Evolutionary conservation across 1,140 invertebrate genomes (phyloP), one percentile per base, ranked within the genome.

Genomic region (Mya arenaria): DNA sequence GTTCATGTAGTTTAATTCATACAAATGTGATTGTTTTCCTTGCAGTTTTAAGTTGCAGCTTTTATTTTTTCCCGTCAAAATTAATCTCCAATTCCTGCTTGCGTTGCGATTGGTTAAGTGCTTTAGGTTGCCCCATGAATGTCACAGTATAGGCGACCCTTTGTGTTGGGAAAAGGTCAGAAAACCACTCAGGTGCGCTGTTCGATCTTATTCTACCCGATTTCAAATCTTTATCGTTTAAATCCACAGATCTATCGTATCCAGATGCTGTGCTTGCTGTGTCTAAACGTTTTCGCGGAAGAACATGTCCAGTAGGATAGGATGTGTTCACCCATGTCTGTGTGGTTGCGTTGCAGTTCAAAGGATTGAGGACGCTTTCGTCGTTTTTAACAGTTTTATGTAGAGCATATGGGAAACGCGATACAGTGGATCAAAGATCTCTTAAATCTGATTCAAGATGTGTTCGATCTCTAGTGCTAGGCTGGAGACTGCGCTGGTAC

Each of bases 81-180:
- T 82, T 73, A 15, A 82, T 48, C 17, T 73, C 79, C 34, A 62
- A 82, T 32, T 82, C 79, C n/a, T 48, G 55, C 17, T 52, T 80
- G 23, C 60, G 60, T 5, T n/a, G 30, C 10, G 58, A 32, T 39
- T 52, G 62, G n/a, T 44, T 71, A 4, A 48, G 55, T n/a, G 58
- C 25, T 66, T 65, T 71, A 13, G 79, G 68, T 56, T 62, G 15
- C 19, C 79, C 79, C 68, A 82, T 82, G 25, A 82, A 82, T 55
- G 72, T 82, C 58, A 82, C 30, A 23, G 79, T 41, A 39, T 74
- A 34, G n/a, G 71, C 69, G 5, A 82, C 69, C 36, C 72, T 74
- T 23, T 73, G 39, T 66, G 37, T 23, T 6, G 79, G 71, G 37
- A 82, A 82, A 19, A 82, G 65, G 17, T 73, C 68, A 0, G 79